These are phyloP conservation scores for Onychomys torridus DNA, from an alignment of 2,797 vertebrate species.

Conservation along the genomic window DNA sequence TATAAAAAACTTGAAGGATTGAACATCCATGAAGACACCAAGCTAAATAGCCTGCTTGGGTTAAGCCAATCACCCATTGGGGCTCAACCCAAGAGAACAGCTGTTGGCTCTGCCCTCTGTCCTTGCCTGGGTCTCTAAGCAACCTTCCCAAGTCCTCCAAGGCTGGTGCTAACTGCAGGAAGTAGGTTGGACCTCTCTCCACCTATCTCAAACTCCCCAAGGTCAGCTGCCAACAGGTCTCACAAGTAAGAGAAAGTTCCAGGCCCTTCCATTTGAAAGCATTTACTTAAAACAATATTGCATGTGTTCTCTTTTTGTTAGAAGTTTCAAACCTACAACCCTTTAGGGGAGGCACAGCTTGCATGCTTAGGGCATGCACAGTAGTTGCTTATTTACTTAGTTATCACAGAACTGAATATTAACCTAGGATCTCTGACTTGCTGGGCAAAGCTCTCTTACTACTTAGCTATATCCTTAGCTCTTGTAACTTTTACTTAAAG, in stretches of 20 bases:
- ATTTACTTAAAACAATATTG: constrained; percentile 9
- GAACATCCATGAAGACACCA: background rate
- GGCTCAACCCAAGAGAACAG: constrained; percentile 4
- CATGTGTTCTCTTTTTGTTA: background rate
- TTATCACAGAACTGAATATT: background rate
- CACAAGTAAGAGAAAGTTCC: background rate
- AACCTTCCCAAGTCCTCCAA: background rate
- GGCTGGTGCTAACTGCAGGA: background rate
- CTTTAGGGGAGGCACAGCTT: background rate
- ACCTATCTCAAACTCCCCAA: background rate
- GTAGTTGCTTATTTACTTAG: constrained; percentile 6
- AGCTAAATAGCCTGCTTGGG: constrained; percentile 47
- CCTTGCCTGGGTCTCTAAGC: background rate
- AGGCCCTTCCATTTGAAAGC: background rate
- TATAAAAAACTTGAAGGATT: constrained; percentile 13
- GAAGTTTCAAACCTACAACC: background rate
- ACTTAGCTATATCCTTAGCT: background rate
- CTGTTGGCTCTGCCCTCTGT: background rate
- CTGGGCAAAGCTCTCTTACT: background rate
- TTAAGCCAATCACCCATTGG: background rate
- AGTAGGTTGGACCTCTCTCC: background rate
- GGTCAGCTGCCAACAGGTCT: background rate
- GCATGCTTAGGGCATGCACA: background rate
- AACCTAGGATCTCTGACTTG: background rate
- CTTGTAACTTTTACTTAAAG: background rate